A percentile compares a stretch with the other conserved stretches of the same genome.
phyloP scores from a whole-genome alignment of 1,140 invertebrate species.

The Heterodera carotae region DNA sequence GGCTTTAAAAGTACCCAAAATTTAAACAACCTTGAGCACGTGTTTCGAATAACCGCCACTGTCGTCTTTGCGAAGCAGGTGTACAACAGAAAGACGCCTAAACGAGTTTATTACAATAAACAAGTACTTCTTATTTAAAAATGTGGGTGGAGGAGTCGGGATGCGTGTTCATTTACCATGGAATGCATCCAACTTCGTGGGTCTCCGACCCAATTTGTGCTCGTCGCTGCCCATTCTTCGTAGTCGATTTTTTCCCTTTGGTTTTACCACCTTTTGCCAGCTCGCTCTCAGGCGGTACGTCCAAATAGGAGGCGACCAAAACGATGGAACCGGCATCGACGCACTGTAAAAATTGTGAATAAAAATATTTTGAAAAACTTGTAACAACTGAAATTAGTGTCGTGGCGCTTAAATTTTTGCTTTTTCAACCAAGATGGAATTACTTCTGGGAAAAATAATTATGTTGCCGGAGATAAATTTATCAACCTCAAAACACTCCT shows the following conservation, averaged over 20 bases:
- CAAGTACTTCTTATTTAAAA: no score
- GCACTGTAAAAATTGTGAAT: not conserved
- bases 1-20: no score
- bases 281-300: not conserved
- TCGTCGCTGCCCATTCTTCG: no score
- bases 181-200: not conserved
- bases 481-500: not conserved
- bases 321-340: not conserved
- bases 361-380: not conserved
- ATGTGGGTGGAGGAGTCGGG: no score
- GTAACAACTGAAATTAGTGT: no score
- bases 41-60: not conserved
- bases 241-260: no score
- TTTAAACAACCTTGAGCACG: not conserved
- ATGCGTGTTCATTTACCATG: not conserved
- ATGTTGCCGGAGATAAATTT: not conserved
- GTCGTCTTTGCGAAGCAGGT: not conserved
- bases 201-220: not conserved
- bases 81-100: not conserved
- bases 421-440: no score
- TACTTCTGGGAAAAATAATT: no score
- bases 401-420: no score
- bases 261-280: no score
- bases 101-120: not conserved
- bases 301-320: not conserved